These are phyloP conservation scores for Leptinotarsa defecta DNA, from an alignment of 1,140 invertebrate genomes.

Conservation along the genomic window DNA sequence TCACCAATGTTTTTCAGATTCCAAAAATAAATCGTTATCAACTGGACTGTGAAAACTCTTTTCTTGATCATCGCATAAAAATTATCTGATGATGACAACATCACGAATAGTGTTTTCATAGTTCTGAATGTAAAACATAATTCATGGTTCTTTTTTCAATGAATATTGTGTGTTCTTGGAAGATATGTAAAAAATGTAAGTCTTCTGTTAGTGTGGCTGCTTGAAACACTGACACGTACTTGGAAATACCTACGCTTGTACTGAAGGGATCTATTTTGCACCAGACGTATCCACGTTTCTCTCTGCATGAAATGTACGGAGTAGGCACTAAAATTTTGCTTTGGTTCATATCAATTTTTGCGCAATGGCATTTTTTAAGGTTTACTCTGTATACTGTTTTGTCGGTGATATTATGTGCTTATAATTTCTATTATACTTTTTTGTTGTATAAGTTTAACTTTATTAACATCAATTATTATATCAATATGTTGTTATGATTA, in stretches of 20 bases:
- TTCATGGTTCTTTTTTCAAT: too few species aligned
- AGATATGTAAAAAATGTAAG: too few species aligned
- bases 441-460: slow-evolving; percentile 38
- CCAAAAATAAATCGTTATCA: too few species aligned
- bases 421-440: slow-evolving; percentile 36
- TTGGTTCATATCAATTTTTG: slow-evolving; percentile 1
- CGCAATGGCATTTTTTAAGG: slow-evolving; percentile 1
- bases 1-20: too few species aligned
- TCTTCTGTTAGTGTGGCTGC: neutral
- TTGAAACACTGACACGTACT: slow-evolving; percentile 13
- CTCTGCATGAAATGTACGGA: slow-evolving; percentile 22
- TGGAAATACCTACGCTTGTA: slow-evolving; percentile 16
- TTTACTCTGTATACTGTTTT: slow-evolving; percentile 32
- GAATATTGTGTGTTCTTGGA: too few species aligned
- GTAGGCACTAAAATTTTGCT: slow-evolving; percentile 18
- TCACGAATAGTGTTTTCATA: too few species aligned
- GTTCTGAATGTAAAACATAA: too few species aligned
- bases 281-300: slow-evolving; percentile 16
- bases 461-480: slow-evolving; percentile 35
- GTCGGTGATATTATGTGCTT: slow-evolving; percentile 41
- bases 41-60: too few species aligned
- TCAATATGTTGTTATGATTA: slow-evolving; percentile 42
- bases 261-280: slow-evolving; percentile 14
- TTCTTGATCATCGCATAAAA: too few species aligned
- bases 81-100: too few species aligned